Evolutionary conservation across 2,797 vertebrate genomes (phyloP), one percentile per base, ranked within the genome.

Genomic region (Sebastolobus altivelis): DNA sequence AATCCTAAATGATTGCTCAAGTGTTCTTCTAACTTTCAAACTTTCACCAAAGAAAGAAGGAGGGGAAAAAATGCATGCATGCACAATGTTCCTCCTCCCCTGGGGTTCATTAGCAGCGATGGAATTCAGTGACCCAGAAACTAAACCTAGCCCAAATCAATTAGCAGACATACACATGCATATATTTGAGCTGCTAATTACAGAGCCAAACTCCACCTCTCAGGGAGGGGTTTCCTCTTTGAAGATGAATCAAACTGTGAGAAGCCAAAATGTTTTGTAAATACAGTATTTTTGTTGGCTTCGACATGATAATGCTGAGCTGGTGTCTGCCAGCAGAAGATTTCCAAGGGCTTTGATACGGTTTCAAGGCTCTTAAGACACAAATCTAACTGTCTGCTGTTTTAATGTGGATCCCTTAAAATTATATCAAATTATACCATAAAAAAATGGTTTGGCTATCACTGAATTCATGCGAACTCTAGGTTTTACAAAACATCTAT

Each of bases 41-140:
- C 89, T 91, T 92, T 74, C 68, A 72, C 79, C 68, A 83, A 90
- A 91, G 81, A 87, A 80, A 85, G 63, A 80, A 73, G 52, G 35
- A 72, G 67, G 58, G 60, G 14, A 68, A 73, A 85, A 89, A 87
- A 82, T 82, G 88, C 83, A 77, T 81, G 82, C 69, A 70, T 92
- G 82, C 86, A 92, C 85, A 89, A 88, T 87, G 81, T 77, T 85
- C 80, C 54, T 80, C 75, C 75, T 93, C 94, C 91, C 93, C 66
- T n/a, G 91, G 87, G 94, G 85, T 95, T 96, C 91, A 95, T 95
- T 95, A 96, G 91, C 46, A 89, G 91, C 90, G 94, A 95, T 94
- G 85, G 84, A 93, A 95, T 95, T 95, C 94, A 94, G 88, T 95
- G 94, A 96, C 95, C 95, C 94, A 95, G 94, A 96, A 95, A 95